A percentile compares a stretch with the other conserved stretches of the same genome.
Evolutionary conservation across 2,888 invertebrate genomes (phyloP).

Genomic region (Stenodema calcarata): DNA sequence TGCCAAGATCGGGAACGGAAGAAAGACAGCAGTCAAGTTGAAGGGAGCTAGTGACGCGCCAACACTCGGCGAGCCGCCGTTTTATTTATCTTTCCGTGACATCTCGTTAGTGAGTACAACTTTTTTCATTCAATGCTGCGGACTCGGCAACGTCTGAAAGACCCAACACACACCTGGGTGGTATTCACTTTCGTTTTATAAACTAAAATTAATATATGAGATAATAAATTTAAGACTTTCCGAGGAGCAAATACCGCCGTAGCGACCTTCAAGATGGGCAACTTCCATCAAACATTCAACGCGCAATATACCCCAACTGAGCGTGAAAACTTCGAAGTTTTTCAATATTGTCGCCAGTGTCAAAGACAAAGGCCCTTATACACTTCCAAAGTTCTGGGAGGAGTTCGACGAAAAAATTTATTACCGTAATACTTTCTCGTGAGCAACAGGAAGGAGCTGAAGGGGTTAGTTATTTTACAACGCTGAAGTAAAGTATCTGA

Average conservation of each 20-base stretch:
- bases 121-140: too few species aligned
- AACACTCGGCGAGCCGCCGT: background rate
- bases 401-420: background rate
- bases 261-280: too few species aligned
- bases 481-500: too few species aligned
- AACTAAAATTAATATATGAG: too few species aligned
- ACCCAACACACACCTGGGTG: too few species aligned
- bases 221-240: too few species aligned
- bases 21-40: conserved; percentile 24
- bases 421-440: background rate
- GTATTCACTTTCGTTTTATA: too few species aligned
- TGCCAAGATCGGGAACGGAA: conserved; percentile 10
- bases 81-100: conserved; percentile 14
- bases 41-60: conserved; percentile 9
- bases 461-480: too few species aligned
- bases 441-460: background rate
- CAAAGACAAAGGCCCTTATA: background rate
- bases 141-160: too few species aligned
- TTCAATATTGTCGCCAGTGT: background rate
- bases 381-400: background rate
- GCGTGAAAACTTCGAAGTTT: background rate
- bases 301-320: background rate
- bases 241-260: too few species aligned
- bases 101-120: background rate
- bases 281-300: background rate